Percentiles rank a stretch among this genome's conserved stretches.
phyloP scores from a whole-genome alignment of 2,888 invertebrate genomes.

The Rambutsinella grinnellia region DNA sequence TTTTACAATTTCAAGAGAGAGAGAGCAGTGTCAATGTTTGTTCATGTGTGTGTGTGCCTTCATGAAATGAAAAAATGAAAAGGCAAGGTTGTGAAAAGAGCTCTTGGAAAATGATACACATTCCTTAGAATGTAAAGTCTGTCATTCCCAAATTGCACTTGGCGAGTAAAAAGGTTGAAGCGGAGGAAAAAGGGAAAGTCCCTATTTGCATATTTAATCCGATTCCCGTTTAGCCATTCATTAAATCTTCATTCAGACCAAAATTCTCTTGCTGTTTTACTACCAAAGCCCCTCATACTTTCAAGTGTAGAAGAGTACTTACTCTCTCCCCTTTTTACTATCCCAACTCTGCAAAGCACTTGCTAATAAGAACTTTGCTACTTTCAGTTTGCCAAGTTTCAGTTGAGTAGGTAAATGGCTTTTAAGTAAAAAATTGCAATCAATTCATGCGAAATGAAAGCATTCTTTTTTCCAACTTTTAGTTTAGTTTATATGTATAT shows the following conservation, averaged over 20 bases:
- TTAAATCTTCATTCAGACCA: conserved; percentile 26
- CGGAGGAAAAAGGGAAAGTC: not conserved
- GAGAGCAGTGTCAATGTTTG: conserved; percentile 17
- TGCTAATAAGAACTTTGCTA: conserved; percentile 5
- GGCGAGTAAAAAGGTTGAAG: not conserved
- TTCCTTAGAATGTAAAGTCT: no score
- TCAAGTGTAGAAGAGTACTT: no score
- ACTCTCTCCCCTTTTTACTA: no score
- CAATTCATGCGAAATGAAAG: no score
- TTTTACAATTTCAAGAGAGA: no score
- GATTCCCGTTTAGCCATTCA: conserved; percentile 34
- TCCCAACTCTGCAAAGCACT: not conserved
- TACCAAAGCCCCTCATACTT: no score
- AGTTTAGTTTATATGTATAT: no score
- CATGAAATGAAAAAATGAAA: not conserved
- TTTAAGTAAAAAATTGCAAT: no score
- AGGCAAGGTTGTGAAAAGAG: not conserved
- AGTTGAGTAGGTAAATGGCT: not conserved
- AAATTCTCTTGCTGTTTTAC: conserved; percentile 24
- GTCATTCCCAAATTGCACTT: not conserved
- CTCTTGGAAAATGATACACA: not conserved
- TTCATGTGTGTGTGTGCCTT: no score
- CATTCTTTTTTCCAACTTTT: no score
- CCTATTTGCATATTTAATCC: conserved; percentile 31
- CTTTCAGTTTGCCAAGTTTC: not conserved